Conservation (phyloP, 2,797 vertebrate genomes). For the Phalloptychus januarius region DNA sequence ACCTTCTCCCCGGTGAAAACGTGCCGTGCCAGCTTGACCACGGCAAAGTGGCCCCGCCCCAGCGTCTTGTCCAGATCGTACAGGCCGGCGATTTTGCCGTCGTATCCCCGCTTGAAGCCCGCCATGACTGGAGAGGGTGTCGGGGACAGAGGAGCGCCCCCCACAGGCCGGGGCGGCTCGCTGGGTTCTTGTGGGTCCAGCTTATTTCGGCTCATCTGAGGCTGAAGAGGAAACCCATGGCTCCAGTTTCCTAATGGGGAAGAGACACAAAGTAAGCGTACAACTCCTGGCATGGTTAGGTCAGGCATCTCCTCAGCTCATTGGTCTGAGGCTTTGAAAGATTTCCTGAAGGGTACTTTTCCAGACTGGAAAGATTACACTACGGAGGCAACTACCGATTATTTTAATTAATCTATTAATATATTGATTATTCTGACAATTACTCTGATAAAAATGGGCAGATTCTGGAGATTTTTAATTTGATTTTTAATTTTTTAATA, state of each 20-base stretch:
- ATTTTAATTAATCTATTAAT: too few species aligned
- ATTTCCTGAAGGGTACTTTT: not conserved
- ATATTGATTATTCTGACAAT: too few species aligned
- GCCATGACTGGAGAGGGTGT: slow-evolving; percentile 84
- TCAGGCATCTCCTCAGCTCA: too few species aligned
- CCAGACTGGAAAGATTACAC: not conserved
- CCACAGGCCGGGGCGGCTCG: slow-evolving; percentile 52
- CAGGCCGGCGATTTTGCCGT: slow-evolving; percentile 96
- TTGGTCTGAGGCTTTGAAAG: not conserved
- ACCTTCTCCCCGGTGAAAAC: slow-evolving; percentile 99
- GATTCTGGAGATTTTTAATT: too few species aligned
- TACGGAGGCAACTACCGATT: too few species aligned
- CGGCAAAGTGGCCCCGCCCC: slow-evolving; percentile 96
- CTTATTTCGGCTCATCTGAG: slow-evolving; percentile 83
- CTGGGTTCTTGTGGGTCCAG: slow-evolving; percentile 64
- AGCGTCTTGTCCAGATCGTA: slow-evolving; percentile 98
- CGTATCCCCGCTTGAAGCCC: slow-evolving; percentile 96
- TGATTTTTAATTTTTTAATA: too few species aligned
- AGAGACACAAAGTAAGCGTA: slow-evolving; percentile 36
- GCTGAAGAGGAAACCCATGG: slow-evolving; percentile 83
- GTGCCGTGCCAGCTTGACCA: slow-evolving; percentile 96
- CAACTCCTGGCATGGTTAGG: too few species aligned
- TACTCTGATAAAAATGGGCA: too few species aligned
- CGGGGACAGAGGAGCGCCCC: slow-evolving; percentile 51
- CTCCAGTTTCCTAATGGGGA: slow-evolving; percentile 75